These are phyloP conservation scores for Porites evermanni DNA, from an alignment of 92 coral and sea anemone species.

Conservation along the genomic window DNA sequence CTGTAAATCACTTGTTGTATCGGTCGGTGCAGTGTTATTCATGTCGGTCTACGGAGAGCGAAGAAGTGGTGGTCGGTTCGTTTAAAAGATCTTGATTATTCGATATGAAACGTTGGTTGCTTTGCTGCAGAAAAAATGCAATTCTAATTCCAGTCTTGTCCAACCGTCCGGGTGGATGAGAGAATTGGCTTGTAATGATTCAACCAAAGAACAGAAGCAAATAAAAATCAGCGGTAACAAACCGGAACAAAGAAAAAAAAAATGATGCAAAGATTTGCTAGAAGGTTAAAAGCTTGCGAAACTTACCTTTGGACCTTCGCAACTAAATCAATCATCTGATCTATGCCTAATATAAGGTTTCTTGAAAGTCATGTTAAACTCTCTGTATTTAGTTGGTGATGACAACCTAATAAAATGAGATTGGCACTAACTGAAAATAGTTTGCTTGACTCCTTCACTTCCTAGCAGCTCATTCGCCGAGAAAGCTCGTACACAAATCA, in stretches of 20 bases:
- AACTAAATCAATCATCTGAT: background rate
- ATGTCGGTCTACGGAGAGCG: background rate
- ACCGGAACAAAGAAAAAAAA: conserved; percentile 1
- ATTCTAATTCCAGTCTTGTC: background rate
- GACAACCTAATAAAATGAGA: conserved; percentile 3
- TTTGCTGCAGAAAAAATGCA: background rate
- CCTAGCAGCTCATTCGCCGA: conserved; percentile 30
- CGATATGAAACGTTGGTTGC: background rate
- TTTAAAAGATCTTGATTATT: background rate
- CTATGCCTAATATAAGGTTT: background rate
- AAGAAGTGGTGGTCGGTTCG: background rate
- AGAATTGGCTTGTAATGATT: background rate
- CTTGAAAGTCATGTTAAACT: background rate
- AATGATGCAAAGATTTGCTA: background rate
- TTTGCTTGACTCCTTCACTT: conserved; percentile 1
- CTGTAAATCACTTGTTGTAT: conserved; percentile 4
- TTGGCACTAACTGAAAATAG: background rate
- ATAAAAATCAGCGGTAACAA: conserved; percentile 5
- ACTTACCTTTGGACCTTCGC: background rate
- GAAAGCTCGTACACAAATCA: background rate
- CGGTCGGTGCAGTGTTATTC: conserved; percentile 58
- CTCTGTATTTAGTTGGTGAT: conserved; percentile 15
- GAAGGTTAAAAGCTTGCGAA: background rate
- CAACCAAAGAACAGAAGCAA: background rate
- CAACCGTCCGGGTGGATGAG: background rate